Evolutionary conservation across 2,888 invertebrate genomes (phyloP), one percentile per base, ranked within the genome.

Genomic region (Drosophila paracracens): DNA sequence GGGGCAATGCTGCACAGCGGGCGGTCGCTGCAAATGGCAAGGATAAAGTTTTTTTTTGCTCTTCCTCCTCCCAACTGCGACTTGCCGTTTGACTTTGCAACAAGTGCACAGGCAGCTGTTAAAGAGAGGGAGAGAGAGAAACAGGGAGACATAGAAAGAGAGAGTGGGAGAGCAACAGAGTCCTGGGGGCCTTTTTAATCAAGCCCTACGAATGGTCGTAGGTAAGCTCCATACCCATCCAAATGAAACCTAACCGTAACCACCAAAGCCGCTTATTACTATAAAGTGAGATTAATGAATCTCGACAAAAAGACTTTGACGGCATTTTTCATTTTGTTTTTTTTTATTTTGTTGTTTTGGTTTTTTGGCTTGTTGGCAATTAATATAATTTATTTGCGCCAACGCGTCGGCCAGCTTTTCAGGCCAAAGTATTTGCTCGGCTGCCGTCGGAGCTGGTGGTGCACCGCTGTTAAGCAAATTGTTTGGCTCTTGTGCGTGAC

Each of bases 221-320:
- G 61, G 68, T 74, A 64, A 67, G 27, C 10, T 25, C 31, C 48
- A 38, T 46, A 36, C 33, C 58, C 43, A 35, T 21, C 57, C 62
- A 54, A 51, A 54, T 50, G 69, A 65, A 67, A 71, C 74, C 86
- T 66, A 89, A 77, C 72, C 72, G 75, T 69, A 79, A 83, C 88
- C 88, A 70, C 74, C 76, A 91, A 84, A 82, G 85, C 91, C 91
- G 91, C 88, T 90, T 90, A 90, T 88, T 89, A 90, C 89, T 87
- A 90, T 91, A 91, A 89, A 89, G 88, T 91, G 88, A 90, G 89
- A 89, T 91, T 87, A 91, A 91, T 88, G 88, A 90, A 90, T 87
- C 67, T 74, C 61, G 66, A 66, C 65, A 38, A 57, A 57, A 64
- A 62, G 70, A 57, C 52, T 68, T 65, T 59, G 57, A 51, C 40